Evolutionary conservation across 1,140 invertebrate species (phyloP).

Genomic region (Brachionus plicatilis): DNA sequence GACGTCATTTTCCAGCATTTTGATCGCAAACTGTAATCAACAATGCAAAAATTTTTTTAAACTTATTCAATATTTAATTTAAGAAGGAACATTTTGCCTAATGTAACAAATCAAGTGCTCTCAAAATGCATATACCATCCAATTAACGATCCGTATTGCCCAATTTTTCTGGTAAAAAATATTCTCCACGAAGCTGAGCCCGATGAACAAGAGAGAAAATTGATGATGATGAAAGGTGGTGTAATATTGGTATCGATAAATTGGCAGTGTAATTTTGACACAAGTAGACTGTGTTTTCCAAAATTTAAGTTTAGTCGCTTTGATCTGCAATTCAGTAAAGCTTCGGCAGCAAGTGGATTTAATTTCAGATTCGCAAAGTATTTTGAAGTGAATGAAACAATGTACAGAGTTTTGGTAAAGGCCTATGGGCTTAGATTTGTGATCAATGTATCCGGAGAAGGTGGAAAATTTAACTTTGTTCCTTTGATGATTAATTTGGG

Average conservation of each 20-base stretch:
- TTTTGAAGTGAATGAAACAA: neutral
- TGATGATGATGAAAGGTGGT: conserved; percentile 51
- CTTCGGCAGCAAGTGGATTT: conserved; percentile 53
- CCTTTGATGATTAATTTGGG: conserved; percentile 29
- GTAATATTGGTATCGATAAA: conserved; percentile 58
- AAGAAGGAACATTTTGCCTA: conserved; percentile 18
- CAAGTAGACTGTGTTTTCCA: conserved; percentile 45
- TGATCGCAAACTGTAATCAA: conserved; percentile 20
- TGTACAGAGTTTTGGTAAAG: conserved; percentile 28
- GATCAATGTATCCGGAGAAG: conserved; percentile 40
- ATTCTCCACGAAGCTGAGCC: conserved; percentile 55
- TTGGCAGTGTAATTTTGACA: conserved; percentile 61
- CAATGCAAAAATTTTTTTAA: neutral
- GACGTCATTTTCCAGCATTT: conserved; percentile 41
- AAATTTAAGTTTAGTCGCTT: conserved; percentile 59
- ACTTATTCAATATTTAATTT: neutral
- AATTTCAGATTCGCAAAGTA: conserved; percentile 53
- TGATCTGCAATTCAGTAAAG: conserved; percentile 46
- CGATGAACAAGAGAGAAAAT: conserved; percentile 46
- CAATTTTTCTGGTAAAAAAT: conserved; percentile 57
- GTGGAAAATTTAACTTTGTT: conserved; percentile 42
- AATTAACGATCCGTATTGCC: conserved; percentile 54
- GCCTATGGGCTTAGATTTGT: conserved; percentile 42
- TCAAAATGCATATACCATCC: neutral
- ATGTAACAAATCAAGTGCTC: neutral